Evolutionary conservation across 53 echinoderm and acorn worm species (phyloP), one percentile per base, ranked within the genome.

Genomic region (Zoroaster sp.): DNA sequence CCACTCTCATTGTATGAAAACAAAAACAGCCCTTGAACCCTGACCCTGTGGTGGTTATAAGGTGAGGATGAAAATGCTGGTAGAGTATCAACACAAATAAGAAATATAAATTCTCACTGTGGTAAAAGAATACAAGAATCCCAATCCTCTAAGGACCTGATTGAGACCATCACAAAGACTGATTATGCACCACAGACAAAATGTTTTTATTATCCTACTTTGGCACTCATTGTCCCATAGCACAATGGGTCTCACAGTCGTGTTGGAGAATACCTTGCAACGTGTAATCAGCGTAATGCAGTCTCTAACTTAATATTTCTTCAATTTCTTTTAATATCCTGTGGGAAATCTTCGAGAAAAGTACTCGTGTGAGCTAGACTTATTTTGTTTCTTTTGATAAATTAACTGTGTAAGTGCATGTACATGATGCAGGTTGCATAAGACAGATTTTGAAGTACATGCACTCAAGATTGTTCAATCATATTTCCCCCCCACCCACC

Each of bases 251-350:
- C 70, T 12, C 13, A 15, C 3, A 17, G 5, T 18, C 70, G 32
- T 33, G 18, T 37, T 14, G 34, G n/a, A 25, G 18, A 55, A 40
- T 54, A 55, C 54, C 55, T 37, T 20, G 9, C 55, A 9, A 25
- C 11, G 38, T n/a, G n/a, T 78, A 78, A 78, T 78, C 78, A 78
- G 78, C 78, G 59, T 78, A 63, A 78, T 78, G 78, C 78, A 78
- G n/a, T 52, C 78, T 78, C 54, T 73, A 78, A 78, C 55, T 78
- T 59, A 37, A 39, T 78, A 54, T 78, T 78, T 49, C 49, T 78
- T 38, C 25, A 3, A n/a, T 33, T 21, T 20, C 53, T 4, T 37
- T 31, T 51, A 21, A 38, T 13, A 59, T 59, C 78, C 59, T 78
- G 54, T 55, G 78, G 78, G 78, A 78, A 78, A 78, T 78, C 78